Percentiles rank a stretch among this genome's conserved stretches.
phyloP scores from a whole-genome alignment of 92 coral and sea anemone species.

The Parazoanthus swiftii region DNA sequence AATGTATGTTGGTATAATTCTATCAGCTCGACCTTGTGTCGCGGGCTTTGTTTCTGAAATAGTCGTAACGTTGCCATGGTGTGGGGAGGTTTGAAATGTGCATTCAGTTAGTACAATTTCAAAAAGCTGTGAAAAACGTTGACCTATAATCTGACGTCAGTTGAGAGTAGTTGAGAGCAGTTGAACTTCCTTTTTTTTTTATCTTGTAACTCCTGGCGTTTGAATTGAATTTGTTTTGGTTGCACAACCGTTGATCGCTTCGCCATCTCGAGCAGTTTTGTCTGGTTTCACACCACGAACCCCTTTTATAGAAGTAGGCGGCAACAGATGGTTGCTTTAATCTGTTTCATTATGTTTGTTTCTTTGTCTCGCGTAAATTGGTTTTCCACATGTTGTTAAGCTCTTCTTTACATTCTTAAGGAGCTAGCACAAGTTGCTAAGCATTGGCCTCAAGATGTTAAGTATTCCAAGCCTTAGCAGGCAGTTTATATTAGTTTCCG shows the following conservation, averaged over 20 bases:
- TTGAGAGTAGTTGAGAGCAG: neutral
- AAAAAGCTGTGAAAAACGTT: neutral
- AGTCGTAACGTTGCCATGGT: no score
- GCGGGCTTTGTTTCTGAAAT: no score
- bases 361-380: slow-evolving; percentile 30
- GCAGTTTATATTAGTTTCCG: neutral
- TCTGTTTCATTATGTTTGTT: slow-evolving; percentile 27
- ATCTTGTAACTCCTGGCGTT: neutral
- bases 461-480: neutral
- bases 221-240: neutral
- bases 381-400: slow-evolving; percentile 41
- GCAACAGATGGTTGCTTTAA: slow-evolving; percentile 37
- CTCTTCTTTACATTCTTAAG: slow-evolving; percentile 42
- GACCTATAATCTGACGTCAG: slow-evolving; percentile 3
- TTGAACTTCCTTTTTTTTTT: neutral
- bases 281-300: slow-evolving; percentile 3
- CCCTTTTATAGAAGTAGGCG: slow-evolving; percentile 12
- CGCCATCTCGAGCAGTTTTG: slow-evolving; percentile 20
- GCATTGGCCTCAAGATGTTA: slow-evolving; percentile 17
- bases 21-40: no score
- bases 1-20: no score
- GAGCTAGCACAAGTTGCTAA: slow-evolving; percentile 25
- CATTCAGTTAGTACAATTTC: neutral
- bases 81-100: neutral
- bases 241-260: slow-evolving; percentile 1